Conservation (phyloP, 1,140 invertebrate species). For the Radopholus similis region DNA sequence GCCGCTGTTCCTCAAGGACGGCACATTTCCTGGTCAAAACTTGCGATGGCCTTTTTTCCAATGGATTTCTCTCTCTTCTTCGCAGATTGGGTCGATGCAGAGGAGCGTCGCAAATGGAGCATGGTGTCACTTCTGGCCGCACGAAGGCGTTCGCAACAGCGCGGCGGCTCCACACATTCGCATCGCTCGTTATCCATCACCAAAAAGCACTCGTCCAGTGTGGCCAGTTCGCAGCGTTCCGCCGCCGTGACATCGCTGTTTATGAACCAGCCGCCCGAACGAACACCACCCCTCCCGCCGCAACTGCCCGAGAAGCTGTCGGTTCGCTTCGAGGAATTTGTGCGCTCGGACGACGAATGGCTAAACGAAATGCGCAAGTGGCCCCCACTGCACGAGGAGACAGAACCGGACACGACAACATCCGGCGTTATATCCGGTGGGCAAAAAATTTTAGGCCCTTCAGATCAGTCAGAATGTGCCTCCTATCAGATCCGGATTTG, state of each 20-base stretch:
- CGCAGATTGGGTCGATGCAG: slow-evolving; percentile 16
- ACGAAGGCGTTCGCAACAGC: background rate
- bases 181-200: background rate
- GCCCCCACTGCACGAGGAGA: no score
- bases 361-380: background rate
- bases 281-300: slow-evolving; percentile 8
- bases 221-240: background rate
- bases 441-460: background rate
- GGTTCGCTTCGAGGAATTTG: slow-evolving; percentile 19
- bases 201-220: background rate
- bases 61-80: no score
- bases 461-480: background rate
- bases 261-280: slow-evolving; percentile 6
- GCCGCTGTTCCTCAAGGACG: slow-evolving; percentile 49
- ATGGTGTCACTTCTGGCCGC: background rate
- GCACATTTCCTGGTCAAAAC: slow-evolving; percentile 19
- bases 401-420: background rate
- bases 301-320: slow-evolving; percentile 7
- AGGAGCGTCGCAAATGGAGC: slow-evolving; percentile 17
- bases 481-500: background rate
- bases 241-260: background rate
- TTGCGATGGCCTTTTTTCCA: background rate
- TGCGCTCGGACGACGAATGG: background rate
- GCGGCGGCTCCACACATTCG: background rate
- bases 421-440: background rate